phyloP scores from a whole-genome alignment of 2,113 vertebrate genomes.

The Gopherus evgoodei region DNA sequence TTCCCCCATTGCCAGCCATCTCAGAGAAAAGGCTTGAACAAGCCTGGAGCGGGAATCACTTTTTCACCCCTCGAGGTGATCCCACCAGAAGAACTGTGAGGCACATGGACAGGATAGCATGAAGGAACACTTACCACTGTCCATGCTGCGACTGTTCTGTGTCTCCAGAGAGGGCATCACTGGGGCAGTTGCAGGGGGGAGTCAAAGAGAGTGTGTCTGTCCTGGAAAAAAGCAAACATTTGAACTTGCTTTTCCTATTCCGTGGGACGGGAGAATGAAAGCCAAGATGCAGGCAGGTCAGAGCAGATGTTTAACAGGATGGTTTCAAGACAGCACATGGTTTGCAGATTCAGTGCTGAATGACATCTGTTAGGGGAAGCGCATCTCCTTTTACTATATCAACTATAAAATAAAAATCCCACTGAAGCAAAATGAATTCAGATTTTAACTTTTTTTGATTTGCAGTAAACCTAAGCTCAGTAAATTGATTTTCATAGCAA shows the following conservation, averaged over 20 bases:
- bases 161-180: background rate
- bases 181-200: background rate
- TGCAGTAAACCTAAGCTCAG: constrained; percentile 66
- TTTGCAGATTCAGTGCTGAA: background rate
- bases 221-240: background rate
- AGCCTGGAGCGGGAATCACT: background rate
- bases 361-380: background rate
- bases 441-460: constrained; percentile 67
- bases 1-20: background rate
- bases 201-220: background rate
- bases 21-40: background rate
- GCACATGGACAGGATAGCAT: background rate
- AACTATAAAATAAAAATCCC: background rate
- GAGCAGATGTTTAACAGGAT: background rate
- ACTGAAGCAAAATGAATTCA: background rate
- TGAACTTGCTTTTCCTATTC: background rate
- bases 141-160: background rate
- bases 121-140: background rate
- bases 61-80: background rate
- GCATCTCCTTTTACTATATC: background rate
- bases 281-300: background rate
- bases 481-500: constrained; percentile 76
- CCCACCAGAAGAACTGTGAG: background rate
- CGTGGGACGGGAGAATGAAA: background rate
- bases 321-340: background rate